Evolutionary conservation across 2,888 invertebrate genomes (phyloP).

Genomic region (Orthonychiurus folsomi): DNA sequence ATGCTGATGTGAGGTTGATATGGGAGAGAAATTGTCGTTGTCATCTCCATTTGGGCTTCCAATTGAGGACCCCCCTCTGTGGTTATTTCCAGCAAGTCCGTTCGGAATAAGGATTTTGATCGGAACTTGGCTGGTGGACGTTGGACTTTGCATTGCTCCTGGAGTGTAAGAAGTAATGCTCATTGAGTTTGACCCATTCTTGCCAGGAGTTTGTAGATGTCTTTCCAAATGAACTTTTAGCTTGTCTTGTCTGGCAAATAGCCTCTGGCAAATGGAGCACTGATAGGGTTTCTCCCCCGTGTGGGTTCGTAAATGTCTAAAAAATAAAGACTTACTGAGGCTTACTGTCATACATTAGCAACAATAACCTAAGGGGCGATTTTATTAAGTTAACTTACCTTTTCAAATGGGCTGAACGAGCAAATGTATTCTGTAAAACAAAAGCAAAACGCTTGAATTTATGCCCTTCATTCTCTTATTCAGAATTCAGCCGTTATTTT

Average conservation of each 20-base stretch:
- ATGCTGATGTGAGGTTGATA: not conserved
- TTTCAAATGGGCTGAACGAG: slow-evolving; percentile 32
- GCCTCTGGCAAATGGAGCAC: slow-evolving; percentile 25
- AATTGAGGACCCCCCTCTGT: not conserved
- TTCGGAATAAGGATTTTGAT: slow-evolving; percentile 16
- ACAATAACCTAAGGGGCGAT: too few relatives aligned
- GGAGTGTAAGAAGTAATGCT: slow-evolving; percentile 11
- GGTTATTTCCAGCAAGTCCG: not conserved
- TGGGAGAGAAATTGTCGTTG: not conserved
- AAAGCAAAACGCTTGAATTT: too few relatives aligned
- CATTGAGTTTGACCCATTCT: slow-evolving; percentile 7
- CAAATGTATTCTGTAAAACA: slow-evolving; percentile 25
- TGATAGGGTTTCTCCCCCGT: slow-evolving; percentile 35
- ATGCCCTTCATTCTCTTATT: too few relatives aligned
- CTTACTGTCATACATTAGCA: too few relatives aligned
- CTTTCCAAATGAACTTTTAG: slow-evolving; percentile 31
- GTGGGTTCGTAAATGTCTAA: slow-evolving; percentile 31
- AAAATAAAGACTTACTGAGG: too few relatives aligned
- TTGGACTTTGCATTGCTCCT: slow-evolving; percentile 11
- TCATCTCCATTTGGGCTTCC: not conserved
- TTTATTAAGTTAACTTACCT: too few relatives aligned
- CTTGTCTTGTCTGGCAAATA: slow-evolving; percentile 33
- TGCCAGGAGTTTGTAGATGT: slow-evolving; percentile 20
- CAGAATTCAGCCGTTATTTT: too few relatives aligned
- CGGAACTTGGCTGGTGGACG: slow-evolving; percentile 15